These are phyloP conservation scores for Chaenocephalus aceratus DNA, from an alignment of 2,113 vertebrate species.

Conservation along the genomic window DNA sequence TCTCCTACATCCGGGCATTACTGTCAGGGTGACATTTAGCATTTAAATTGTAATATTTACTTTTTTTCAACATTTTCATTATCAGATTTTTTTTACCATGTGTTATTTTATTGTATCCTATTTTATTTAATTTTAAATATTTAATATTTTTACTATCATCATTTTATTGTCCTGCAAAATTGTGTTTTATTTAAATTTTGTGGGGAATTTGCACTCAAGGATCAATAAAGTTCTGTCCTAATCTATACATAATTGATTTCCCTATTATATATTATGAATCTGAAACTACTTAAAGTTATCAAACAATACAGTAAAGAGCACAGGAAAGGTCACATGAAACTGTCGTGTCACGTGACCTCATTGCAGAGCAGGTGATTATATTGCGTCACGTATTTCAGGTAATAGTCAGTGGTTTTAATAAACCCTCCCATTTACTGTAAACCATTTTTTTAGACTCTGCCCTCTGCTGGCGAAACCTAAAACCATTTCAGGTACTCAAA, in stretches of 20 bases:
- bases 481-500: neutral
- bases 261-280: neutral
- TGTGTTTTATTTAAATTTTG: too few species aligned
- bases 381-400: neutral
- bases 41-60: neutral
- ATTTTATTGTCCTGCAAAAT: too few species aligned
- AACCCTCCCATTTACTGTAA: slow-evolving; percentile 23
- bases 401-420: neutral
- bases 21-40: neutral
- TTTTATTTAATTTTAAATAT: neutral
- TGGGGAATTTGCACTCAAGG: too few species aligned
- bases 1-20: slow-evolving; percentile 23
- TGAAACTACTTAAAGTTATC: neutral
- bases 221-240: too few species aligned
- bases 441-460: neutral
- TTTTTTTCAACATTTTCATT: too few species aligned
- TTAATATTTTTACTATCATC: too few species aligned
- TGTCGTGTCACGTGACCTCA: neutral
- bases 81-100: neutral
- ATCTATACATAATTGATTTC: neutral
- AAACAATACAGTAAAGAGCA: neutral
- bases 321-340: too few species aligned
- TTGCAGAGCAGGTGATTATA: neutral
- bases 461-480: slow-evolving; percentile 4
- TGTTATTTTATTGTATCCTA: neutral